Conservation (phyloP, 2,113 vertebrate species). For the Limanda limanda region DNA sequence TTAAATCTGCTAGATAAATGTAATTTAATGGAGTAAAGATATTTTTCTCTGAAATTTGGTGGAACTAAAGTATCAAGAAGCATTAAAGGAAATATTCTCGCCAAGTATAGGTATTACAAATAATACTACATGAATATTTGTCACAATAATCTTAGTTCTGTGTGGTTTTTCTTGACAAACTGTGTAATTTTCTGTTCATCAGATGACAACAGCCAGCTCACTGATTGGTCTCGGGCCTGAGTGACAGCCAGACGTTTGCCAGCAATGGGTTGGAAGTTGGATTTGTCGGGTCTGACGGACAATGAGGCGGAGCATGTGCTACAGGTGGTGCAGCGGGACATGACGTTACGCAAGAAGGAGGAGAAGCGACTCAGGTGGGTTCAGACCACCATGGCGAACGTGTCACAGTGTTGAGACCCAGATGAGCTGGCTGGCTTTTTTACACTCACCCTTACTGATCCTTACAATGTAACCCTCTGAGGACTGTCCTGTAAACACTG, state of each 20-base stretch:
- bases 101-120: too few relatives aligned
- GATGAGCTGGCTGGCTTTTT: too few relatives aligned
- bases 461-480: neutral
- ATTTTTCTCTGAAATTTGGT: too few relatives aligned
- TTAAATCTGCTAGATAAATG: too few relatives aligned
- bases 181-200: neutral
- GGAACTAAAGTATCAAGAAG: too few relatives aligned
- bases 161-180: neutral
- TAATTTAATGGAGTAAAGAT: too few relatives aligned
- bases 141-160: too few relatives aligned
- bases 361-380: constrained; percentile 92
- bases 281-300: constrained; percentile 92
- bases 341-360: constrained; percentile 93
- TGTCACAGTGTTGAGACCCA: too few relatives aligned
- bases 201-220: constrained; percentile 33
- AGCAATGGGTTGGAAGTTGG: constrained; percentile 92
- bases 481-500: constrained; percentile 35
- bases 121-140: too few relatives aligned
- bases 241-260: neutral
- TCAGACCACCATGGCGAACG: neutral
- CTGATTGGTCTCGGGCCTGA: constrained; percentile 14
- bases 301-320: constrained; percentile 94
- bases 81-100: too few relatives aligned
- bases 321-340: constrained; percentile 96
- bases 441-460: too few relatives aligned